These are phyloP conservation scores for Mesorhabditis sp. DNA, from an alignment of 2,888 invertebrate species.

Conservation along the genomic window DNA sequence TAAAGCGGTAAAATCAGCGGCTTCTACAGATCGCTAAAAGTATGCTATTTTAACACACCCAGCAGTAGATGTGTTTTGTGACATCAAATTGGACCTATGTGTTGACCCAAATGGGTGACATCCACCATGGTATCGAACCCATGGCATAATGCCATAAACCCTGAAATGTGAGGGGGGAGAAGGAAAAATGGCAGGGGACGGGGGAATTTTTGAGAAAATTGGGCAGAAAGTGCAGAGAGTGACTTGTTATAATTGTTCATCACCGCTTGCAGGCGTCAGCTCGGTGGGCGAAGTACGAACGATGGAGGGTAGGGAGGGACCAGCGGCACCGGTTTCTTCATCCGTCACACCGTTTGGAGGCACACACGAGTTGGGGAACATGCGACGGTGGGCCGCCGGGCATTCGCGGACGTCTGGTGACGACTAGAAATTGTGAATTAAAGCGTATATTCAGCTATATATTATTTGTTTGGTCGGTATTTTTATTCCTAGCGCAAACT, in stretches of 20 bases:
- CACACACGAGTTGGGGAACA: neutral
- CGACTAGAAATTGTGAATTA: conserved; percentile 10
- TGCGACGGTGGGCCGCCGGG: neutral
- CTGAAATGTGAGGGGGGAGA: neutral
- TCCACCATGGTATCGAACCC: no score
- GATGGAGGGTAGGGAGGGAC: conserved; percentile 26
- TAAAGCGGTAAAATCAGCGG: no score
- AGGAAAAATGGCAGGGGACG: neutral
- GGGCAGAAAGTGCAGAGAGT: neutral
- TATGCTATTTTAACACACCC: no score
- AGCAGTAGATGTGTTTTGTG: no score
- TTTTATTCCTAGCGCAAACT: no score
- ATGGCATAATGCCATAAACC: no score
- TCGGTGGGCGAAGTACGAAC: conserved; percentile 39
- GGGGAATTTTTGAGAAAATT: neutral
- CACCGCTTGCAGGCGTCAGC: conserved; percentile 39
- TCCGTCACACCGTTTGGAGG: conserved; percentile 3
- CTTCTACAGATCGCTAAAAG: no score
- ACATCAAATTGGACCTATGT: no score
- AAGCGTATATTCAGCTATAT: neutral
- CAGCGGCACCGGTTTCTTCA: conserved; percentile 7
- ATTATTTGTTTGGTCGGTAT: neutral
- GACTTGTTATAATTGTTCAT: conserved; percentile 31
- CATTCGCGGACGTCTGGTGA: conserved; percentile 30
- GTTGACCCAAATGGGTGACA: no score